Percentiles rank a stretch among this genome's conserved stretches.
Conservation (phyloP, 92 coral and sea anemone species). For the Virgularia gustaviana region DNA sequence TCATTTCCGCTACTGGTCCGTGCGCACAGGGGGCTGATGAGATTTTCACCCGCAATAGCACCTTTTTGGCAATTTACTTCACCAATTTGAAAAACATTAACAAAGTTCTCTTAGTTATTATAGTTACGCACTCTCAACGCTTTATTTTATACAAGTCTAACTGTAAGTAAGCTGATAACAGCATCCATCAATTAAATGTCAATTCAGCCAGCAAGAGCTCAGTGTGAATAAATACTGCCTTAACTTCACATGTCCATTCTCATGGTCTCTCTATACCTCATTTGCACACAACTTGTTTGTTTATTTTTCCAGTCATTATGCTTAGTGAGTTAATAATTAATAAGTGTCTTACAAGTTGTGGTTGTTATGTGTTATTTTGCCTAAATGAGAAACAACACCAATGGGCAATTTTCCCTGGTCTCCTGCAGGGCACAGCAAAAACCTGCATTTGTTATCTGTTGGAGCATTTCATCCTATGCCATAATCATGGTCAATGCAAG, state of each 20-base stretch:
- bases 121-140: too few relatives aligned
- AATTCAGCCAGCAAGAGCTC: constrained; percentile 19
- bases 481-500: constrained; percentile 11
- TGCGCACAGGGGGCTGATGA: too few relatives aligned
- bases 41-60: too few relatives aligned
- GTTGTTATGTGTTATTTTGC: not conserved
- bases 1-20: constrained; percentile 41
- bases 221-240: not conserved
- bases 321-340: not conserved
- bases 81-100: constrained; percentile 12
- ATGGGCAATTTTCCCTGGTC: constrained; percentile 16
- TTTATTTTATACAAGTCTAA: too few relatives aligned
- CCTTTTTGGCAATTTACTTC: not conserved
- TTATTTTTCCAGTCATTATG: not conserved
- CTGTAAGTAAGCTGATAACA: constrained; percentile 7
- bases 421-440: constrained; percentile 29
- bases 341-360: not conserved
- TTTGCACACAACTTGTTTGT: too few relatives aligned
- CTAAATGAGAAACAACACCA: constrained; percentile 8
- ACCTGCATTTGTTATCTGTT: constrained; percentile 33
- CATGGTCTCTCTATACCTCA: too few relatives aligned
- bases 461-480: constrained; percentile 31
- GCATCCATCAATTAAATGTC: constrained; percentile 28
- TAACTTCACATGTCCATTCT: too few relatives aligned
- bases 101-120: too few relatives aligned